Percentiles rank a stretch among this genome's conserved stretches.
Evolutionary conservation across 2,797 vertebrate species (phyloP).

Genomic region (Fundulus diaphanus): DNA sequence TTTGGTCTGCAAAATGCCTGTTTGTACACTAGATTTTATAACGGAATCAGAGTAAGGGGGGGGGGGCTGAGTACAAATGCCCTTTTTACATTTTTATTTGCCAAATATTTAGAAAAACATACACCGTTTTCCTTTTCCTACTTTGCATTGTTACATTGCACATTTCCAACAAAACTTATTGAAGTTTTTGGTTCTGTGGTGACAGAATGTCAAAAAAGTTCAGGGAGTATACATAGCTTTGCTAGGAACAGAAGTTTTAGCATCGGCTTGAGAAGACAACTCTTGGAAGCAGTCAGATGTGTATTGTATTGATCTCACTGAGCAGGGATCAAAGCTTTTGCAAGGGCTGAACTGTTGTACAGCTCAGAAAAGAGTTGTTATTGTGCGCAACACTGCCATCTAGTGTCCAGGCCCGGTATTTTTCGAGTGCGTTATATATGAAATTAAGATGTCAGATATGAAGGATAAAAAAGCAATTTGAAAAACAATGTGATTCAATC

Average conservation of each 20-base stretch:
- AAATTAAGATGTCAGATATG: not conserved
- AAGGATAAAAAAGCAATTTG: not conserved
- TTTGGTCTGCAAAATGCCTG: not conserved
- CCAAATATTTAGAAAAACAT: not conserved
- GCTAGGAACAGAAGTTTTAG: not conserved
- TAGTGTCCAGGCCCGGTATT: not conserved
- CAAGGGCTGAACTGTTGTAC: not conserved
- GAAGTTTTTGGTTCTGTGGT: not conserved
- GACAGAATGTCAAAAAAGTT: not conserved
- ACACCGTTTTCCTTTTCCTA: not conserved
- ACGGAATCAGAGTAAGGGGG: not conserved
- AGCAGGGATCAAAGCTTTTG: not conserved
- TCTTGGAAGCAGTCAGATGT: not conserved
- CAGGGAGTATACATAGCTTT: not conserved
- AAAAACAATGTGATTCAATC: not conserved
- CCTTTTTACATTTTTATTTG: not conserved
- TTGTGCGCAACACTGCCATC: slow-evolving; percentile 13
- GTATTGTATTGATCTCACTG: not conserved
- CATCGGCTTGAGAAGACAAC: not conserved
- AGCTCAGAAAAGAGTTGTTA: not conserved
- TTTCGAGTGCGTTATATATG: not conserved
- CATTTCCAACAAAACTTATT: not conserved
- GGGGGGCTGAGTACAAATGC: too few species aligned
- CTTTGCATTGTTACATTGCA: not conserved
- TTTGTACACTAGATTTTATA: not conserved